Conservation (phyloP, 2,797 vertebrate species). For the Catharus ustulatus region DNA sequence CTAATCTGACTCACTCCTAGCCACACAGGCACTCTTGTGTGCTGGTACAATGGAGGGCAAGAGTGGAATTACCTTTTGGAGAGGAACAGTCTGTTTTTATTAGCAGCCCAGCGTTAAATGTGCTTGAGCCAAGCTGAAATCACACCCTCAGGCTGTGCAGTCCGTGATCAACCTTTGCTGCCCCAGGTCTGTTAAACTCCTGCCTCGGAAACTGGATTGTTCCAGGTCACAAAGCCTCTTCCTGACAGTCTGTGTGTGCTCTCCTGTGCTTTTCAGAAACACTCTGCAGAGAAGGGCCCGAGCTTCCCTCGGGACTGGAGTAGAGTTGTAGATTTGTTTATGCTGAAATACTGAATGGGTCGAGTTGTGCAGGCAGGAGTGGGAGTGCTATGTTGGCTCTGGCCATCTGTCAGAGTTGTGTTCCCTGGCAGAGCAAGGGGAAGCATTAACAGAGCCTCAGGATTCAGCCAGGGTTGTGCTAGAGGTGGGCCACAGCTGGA, state of each 20-base stretch:
- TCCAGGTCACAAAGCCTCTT: not conserved
- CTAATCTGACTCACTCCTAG: slow-evolving; percentile 9
- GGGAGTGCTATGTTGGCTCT: not conserved
- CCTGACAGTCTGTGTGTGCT: not conserved
- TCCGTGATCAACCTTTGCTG: not conserved
- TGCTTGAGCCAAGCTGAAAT: not conserved
- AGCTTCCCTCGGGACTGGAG: not conserved
- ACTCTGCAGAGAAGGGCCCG: accelerated
- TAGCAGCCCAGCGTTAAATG: not conserved
- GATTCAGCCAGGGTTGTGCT: not conserved
- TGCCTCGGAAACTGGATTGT: not conserved
- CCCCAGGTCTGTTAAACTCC: not conserved
- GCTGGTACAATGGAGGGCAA: not conserved
- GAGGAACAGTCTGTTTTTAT: slow-evolving; percentile 11
- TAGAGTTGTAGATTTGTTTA: not conserved
- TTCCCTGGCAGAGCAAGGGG: not conserved
- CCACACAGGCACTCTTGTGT: not conserved
- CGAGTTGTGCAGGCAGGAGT: not conserved
- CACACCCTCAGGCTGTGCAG: not conserved
- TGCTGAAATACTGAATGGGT: accelerated
- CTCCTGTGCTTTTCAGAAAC: not conserved
- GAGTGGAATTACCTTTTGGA: not conserved
- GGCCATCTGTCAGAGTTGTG: not conserved
- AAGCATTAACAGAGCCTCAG: not conserved
- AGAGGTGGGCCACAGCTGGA: not conserved